phyloP scores from a whole-genome alignment of 2,888 invertebrate species.

The Papilio elwesi region DNA sequence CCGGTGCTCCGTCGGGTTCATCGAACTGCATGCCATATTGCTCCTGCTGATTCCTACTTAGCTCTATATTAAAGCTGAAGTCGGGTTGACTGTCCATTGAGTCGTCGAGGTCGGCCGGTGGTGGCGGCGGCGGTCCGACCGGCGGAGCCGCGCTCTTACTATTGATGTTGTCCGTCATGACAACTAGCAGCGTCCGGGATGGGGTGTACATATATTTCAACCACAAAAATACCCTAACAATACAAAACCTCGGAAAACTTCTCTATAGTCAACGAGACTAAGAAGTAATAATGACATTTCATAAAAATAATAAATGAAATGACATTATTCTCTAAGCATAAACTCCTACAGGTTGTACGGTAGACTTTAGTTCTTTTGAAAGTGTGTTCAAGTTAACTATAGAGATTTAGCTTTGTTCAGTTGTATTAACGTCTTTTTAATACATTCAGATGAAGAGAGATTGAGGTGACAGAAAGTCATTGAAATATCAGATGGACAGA shows the following conservation, averaged over 20 bases:
- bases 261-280: slow-evolving; percentile 21
- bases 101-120: slow-evolving; percentile 67
- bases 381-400: slow-evolving; percentile 17
- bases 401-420: slow-evolving; percentile 9
- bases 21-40: slow-evolving; percentile 90
- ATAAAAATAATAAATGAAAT: no score
- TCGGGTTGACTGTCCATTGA: slow-evolving; percentile 73
- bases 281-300: no score
- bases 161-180: slow-evolving; percentile 69
- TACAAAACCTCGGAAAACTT: background rate
- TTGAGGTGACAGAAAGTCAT: slow-evolving; percentile 2
- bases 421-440: background rate
- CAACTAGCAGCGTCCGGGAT: slow-evolving; percentile 72
- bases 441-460: slow-evolving; percentile 6
- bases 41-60: slow-evolving; percentile 88
- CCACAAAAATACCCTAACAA: slow-evolving; percentile 38
- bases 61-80: slow-evolving; percentile 88
- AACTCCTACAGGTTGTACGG: no score
- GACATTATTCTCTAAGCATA: no score
- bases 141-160: slow-evolving; percentile 74
- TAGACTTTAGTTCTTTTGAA: slow-evolving; percentile 28
- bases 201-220: slow-evolving; percentile 49
- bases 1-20: slow-evolving; percentile 43
- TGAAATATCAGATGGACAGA: background rate
- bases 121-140: slow-evolving; percentile 80